Conservation (phyloP, 2,113 vertebrate genomes). For the Artemisiospiza belli region DNA sequence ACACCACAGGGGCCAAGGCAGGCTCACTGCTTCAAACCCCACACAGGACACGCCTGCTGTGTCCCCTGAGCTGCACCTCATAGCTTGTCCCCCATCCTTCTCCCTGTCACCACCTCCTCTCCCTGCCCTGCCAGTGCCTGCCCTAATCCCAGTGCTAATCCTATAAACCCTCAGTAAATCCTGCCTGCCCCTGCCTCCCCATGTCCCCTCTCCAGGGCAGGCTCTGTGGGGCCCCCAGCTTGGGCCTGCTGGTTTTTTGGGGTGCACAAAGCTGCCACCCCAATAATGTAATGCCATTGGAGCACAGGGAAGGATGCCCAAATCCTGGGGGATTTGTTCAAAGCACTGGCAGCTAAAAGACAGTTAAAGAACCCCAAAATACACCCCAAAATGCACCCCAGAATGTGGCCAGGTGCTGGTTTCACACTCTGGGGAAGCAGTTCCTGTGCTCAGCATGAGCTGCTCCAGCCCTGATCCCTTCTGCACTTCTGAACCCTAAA, state of each 20-base stretch:
- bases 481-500: not conserved
- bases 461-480: not conserved
- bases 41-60: not conserved
- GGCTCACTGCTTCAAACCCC: not conserved
- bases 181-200: not conserved
- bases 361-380: not conserved
- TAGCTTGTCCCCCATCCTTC: not conserved
- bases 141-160: constrained; percentile 8
- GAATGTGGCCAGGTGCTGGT: not conserved
- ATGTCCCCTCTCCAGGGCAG: not conserved
- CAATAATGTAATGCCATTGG: accelerated
- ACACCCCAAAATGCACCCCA: not conserved
- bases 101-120: not conserved
- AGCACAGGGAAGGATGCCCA: accelerated
- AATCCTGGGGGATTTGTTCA: not conserved
- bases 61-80: accelerated
- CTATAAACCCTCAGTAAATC: constrained; percentile 51
- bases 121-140: not conserved
- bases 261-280: not conserved
- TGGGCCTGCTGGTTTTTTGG: not conserved
- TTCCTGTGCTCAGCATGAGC: not conserved
- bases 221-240: not conserved
- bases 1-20: not conserved
- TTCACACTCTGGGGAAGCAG: not conserved
- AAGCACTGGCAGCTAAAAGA: not conserved